These are phyloP conservation scores for Podargus strigoides DNA, from an alignment of 2,797 vertebrate genomes.

Conservation along the genomic window DNA sequence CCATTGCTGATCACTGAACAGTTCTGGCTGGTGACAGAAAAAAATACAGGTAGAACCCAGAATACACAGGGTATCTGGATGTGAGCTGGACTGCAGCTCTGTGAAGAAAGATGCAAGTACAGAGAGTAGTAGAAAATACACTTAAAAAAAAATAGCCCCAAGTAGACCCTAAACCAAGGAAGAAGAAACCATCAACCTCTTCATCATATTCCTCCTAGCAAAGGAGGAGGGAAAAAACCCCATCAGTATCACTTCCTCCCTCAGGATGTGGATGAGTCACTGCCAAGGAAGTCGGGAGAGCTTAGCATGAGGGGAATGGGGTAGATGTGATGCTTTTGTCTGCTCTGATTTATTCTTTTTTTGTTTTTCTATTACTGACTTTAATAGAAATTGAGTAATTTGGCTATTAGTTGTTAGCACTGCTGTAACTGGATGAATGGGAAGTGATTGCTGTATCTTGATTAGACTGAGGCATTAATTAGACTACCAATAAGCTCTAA, in stretches of 20 bases:
- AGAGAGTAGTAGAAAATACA: neutral
- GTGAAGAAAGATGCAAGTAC: neutral
- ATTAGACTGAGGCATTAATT: neutral
- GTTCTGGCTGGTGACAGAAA: neutral
- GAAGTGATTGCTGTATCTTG: neutral
- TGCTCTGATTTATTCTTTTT: neutral
- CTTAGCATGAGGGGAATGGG: neutral
- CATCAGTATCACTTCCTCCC: neutral
- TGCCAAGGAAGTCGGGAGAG: neutral
- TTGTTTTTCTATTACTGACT: neutral
- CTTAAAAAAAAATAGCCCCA: neutral
- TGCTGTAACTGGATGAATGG: neutral
- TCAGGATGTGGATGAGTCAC: conserved; percentile 7
- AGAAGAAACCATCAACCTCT: neutral
- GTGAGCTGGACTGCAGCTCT: fast-evolving
- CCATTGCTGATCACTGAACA: fast-evolving
- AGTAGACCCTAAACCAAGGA: neutral
- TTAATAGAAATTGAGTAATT: neutral
- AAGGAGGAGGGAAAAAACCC: neutral
- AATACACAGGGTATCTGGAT: fast-evolving
- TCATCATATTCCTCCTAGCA: neutral
- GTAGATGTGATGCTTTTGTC: neutral
- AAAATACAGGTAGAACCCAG: fast-evolving
- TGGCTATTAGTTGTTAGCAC: neutral
- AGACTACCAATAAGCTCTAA: neutral